Evolutionary conservation across 2,888 invertebrate genomes (phyloP).

Genomic region (Nineta flava): DNA sequence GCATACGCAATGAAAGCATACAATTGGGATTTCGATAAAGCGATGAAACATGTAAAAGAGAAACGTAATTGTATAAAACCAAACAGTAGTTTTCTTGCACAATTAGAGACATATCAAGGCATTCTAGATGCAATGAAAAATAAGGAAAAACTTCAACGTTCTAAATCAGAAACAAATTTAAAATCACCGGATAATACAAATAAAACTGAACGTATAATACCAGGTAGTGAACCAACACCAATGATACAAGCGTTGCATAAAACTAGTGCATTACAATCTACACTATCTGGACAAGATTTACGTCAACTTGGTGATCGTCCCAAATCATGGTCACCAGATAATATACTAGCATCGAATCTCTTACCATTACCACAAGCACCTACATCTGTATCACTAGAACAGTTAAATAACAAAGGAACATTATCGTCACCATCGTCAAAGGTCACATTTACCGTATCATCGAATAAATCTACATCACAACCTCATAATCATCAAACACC

Average conservation of each 20-base stretch:
- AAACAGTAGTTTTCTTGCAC: conserved; percentile 84
- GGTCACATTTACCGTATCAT: conserved; percentile 9
- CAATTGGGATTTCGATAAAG: conserved; percentile 82
- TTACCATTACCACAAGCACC: conserved; percentile 32
- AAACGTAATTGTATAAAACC: conserved; percentile 91
- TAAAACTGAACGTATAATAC: conserved; percentile 39
- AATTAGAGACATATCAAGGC: conserved; percentile 90
- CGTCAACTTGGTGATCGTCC: conserved; percentile 31
- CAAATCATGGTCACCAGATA: conserved; percentile 61
- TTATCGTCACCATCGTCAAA: conserved; percentile 9
- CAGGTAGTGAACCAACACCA: conserved; percentile 42
- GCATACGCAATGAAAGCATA: conserved; percentile 98
- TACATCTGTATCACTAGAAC: conserved; percentile 52
- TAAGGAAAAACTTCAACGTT: conserved; percentile 78
- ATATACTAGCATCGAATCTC: conserved; percentile 40
- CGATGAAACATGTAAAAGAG: conserved; percentile 77
- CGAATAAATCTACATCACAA: neutral
- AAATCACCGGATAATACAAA: conserved; percentile 48
- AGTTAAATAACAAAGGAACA: conserved; percentile 29
- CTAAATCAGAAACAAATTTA: conserved; percentile 83
- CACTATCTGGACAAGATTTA: conserved; percentile 22
- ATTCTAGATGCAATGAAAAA: conserved; percentile 94
- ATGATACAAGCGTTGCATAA: conserved; percentile 35
- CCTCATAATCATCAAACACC: conserved; percentile 5
- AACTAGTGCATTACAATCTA: conserved; percentile 14